Base-by-base conservation (phyloP, 1,140 invertebrate species). In the Eurosta solidaginis region DNA sequence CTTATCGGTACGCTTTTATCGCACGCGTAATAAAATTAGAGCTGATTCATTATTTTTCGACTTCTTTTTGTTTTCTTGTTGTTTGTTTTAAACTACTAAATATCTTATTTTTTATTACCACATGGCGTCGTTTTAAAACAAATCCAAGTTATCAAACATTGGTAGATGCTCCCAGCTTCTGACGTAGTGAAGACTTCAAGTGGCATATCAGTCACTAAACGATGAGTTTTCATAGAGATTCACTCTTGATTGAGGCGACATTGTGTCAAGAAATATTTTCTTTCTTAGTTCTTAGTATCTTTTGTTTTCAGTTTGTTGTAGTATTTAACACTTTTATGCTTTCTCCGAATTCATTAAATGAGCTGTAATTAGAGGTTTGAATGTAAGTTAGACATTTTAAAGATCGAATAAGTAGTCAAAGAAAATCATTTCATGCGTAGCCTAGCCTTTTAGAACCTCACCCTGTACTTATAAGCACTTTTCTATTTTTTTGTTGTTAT, bases 1-100 rank as follows among this genome's bases (percentile, higher is more conserved):
- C 59, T 68, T 68, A 68, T 68, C 59, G 33, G 33, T 68, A 68
- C 33, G 59, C 59, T 68, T 68, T 68, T 40, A 68, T 68, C 59
- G 22, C 59, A 3, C 36, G 59, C 59, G 27, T 9, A 68, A 68
- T 68, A 40, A 68, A 68, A 68, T 68, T 68, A 22, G n/a, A 68
- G 36, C n/a, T 68, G 59, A 40, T 40, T 20, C 12, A 40, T 68
- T 42, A n/a, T n/a, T n/a, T n/a, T n/a, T n/a, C n/a, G n/a, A n/a
- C n/a, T 68, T 68, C 17, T 36, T 59, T 12, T 59, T 33, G 27
- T 12, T 14, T 54, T 14, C 27, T 68, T 17, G 12, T 36, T 33
- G 14, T 22, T 29, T 63, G 17, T 10, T 40, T 68, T 68, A 7
- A 17, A 17, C 29, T 1, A n/a, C n/a, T n/a, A n/a, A n/a, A n/a